phyloP scores from a whole-genome alignment of 1,140 invertebrate genomes.

The Drosophila hydei region DNA sequence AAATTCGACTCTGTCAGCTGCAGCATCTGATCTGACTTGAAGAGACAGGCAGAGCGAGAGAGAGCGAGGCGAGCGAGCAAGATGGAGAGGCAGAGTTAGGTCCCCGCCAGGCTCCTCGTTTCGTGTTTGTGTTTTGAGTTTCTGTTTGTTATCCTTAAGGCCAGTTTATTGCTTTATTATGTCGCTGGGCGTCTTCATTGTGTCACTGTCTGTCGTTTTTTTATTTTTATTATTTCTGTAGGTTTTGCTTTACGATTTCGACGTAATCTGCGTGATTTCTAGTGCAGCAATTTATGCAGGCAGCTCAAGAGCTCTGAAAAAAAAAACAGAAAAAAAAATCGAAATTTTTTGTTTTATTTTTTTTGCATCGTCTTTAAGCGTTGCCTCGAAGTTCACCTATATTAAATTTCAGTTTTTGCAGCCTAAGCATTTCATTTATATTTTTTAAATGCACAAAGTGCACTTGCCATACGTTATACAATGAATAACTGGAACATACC shows the following conservation, averaged over 20 bases:
- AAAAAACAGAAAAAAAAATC: neutral
- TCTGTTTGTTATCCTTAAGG: conserved; percentile 69
- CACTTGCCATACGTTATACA: neutral
- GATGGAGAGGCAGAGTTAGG: neutral
- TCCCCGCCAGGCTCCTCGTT: neutral
- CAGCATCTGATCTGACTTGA: conserved; percentile 20
- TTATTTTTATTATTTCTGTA: conserved; percentile 13
- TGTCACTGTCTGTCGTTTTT: conserved; percentile 32
- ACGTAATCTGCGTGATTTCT: conserved; percentile 44
- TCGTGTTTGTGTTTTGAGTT: conserved; percentile 44
- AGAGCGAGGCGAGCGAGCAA: neutral
- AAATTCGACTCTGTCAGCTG: conserved; percentile 61
- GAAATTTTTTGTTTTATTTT: neutral
- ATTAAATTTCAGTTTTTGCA: conserved; percentile 51
- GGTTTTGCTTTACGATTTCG: conserved; percentile 28
- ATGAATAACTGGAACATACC: neutral
- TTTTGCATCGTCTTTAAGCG: conserved; percentile 33
- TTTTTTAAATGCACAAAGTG: conserved; percentile 29
- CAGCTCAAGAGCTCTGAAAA: conserved; percentile 9
- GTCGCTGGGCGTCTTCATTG: conserved; percentile 55
- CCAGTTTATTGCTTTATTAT: conserved; percentile 79
- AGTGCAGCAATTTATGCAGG: conserved; percentile 62
- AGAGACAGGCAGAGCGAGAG: neutral
- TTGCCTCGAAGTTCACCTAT: conserved; percentile 42
- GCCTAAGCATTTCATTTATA: conserved; percentile 32